A percentile compares a stretch with the other conserved stretches of the same genome.
phyloP scores from a whole-genome alignment of 2,888 invertebrate genomes.

The Charanyca ferruginea region DNA sequence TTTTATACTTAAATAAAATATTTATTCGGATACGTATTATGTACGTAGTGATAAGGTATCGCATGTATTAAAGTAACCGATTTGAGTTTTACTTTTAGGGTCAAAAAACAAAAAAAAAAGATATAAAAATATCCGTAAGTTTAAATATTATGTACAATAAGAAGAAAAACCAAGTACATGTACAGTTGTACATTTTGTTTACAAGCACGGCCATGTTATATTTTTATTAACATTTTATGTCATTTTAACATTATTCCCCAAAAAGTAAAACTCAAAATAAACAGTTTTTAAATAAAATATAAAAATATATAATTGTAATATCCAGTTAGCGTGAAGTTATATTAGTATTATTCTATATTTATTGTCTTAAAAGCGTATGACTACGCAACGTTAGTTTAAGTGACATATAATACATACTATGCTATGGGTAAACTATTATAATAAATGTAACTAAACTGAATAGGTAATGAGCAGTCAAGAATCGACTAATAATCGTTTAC shows the following conservation, averaged over 20 bases:
- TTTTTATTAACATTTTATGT: conserved; percentile 13
- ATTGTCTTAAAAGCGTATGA: conserved; percentile 67
- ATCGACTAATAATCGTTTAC: conserved; percentile 59
- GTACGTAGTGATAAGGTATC: conserved; percentile 79
- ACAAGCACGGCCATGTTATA: conserved; percentile 24
- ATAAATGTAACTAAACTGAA: conserved; percentile 58
- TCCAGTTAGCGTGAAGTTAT: conserved; percentile 80
- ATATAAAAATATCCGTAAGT: conserved; percentile 39
- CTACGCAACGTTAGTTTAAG: conserved; percentile 60
- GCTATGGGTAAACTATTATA: conserved; percentile 62
- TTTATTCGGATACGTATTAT: conserved; percentile 87
- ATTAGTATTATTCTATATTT: conserved; percentile 70
- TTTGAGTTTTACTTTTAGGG: conserved; percentile 63
- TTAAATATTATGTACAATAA: conserved; percentile 50
- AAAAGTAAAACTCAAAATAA: conserved; percentile 53
- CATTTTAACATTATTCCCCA: conserved; percentile 14
- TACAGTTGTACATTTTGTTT: conserved; percentile 48
- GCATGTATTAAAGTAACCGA: conserved; percentile 60
- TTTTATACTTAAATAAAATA: conserved; percentile 88
- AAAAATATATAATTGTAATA: conserved; percentile 77
- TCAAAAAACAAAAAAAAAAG: conserved; percentile 27
- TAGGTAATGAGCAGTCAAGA: conserved; percentile 66
- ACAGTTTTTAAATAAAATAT: conserved; percentile 62
- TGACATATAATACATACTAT: conserved; percentile 60
- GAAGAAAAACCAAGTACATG: conserved; percentile 33